Base-by-base conservation (phyloP, 2,113 vertebrate genomes). In the Triplophysa dalaica region DNA sequence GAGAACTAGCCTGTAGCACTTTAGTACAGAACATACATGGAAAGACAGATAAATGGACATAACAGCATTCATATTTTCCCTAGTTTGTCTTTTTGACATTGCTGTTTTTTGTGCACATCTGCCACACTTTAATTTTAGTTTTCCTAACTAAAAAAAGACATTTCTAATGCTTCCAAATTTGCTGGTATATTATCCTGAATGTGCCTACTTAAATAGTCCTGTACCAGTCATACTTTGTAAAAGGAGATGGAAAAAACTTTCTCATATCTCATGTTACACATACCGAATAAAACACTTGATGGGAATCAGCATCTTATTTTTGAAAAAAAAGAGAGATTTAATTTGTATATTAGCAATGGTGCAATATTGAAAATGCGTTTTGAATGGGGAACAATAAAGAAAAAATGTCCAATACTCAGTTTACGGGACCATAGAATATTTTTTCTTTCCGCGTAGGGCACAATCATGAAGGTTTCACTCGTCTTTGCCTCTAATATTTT, bases 141-240 rank as follows among this genome's bases (percentile, higher is more conserved):
- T 85, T 79, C 75, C 78, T 85, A 87, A 84, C 85, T 86, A 84
- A 82, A 76, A 7, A 84, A 86, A 2, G 1, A 76, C 87, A 85
- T 84, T 87, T 87, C 61, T 80, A 89, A 90, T 87, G 89, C 91
- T 92, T 92, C 90, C 88, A 80, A 72, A 87, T 90, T 86, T 89
- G 87, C 88, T 62, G 86, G 88, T 87, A 87, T 89, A 86, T 91
- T 79, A 61, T 84, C 87, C 91, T 91, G 86, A 91, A 90, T 86
- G 91, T 93, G 90, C 91, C 91, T 86, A 82, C 87, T 82, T 87
- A 86, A 88, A 85, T 87, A 89, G 88, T 85, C 87, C 90, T 85
- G 63, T 69, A 69, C 77, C 75, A 75, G 79, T 84, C 79, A 61
- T 78, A 58, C n/a, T 56, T 63, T 33, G 62, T 73, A 63, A 48